A percentile compares a stretch with the other conserved stretches of the same genome.
Conservation (phyloP, 2,888 invertebrate genomes). For the Tinea semifulvella region DNA sequence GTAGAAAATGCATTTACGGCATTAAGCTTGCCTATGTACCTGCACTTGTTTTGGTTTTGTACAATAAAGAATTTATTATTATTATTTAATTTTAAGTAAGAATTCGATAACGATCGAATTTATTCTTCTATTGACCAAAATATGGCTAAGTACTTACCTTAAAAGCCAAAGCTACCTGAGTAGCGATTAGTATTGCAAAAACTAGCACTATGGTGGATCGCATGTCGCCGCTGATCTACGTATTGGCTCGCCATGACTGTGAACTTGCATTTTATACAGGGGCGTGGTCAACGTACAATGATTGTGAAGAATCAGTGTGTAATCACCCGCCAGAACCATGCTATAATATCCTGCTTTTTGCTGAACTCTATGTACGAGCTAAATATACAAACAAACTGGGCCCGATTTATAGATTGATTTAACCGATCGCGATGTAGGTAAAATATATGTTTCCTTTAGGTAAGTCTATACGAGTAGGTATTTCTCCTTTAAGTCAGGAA, state of each 20-base stretch:
- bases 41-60: too few relatives aligned
- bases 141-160: constrained; percentile 32
- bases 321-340: constrained; percentile 25
- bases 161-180: constrained; percentile 27
- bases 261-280: constrained; percentile 59
- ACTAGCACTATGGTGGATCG: background rate
- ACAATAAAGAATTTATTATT: too few relatives aligned
- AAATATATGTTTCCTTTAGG: too few relatives aligned
- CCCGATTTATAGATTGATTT: background rate
- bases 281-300: constrained; percentile 38
- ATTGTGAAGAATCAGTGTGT: constrained; percentile 41
- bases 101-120: background rate
- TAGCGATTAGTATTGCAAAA: background rate
- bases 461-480: too few relatives aligned
- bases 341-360: constrained; percentile 13
- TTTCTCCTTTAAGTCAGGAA: too few relatives aligned
- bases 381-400: background rate
- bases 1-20: too few relatives aligned
- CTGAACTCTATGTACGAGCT: background rate
- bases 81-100: too few relatives aligned
- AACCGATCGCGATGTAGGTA: too few relatives aligned
- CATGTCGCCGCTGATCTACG: constrained; percentile 14
- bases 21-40: too few relatives aligned
- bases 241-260: constrained; percentile 49
- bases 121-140: too few relatives aligned